These are phyloP conservation scores for Carapus acus DNA, from an alignment of 2,797 vertebrate species.

Conservation along the genomic window DNA sequence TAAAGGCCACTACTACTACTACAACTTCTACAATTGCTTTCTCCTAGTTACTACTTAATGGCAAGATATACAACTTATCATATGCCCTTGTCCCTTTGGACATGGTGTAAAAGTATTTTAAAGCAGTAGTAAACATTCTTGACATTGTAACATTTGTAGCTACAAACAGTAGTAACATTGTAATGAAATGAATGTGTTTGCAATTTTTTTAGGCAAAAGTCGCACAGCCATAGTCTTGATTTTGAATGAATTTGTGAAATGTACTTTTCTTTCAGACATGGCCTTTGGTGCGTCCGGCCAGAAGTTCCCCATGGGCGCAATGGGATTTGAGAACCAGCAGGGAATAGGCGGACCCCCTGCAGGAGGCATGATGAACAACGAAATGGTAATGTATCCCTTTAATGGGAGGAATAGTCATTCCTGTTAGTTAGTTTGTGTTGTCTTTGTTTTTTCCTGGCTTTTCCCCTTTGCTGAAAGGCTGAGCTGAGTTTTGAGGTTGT, in stretches of 20 bases:
- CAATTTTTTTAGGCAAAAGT: too few species aligned
- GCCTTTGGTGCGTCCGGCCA: slow-evolving; percentile 83
- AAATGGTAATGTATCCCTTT: slow-evolving; percentile 97
- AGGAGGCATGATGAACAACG: slow-evolving; percentile 82
- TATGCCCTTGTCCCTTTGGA: too few species aligned
- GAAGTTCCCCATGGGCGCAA: slow-evolving; percentile 87
- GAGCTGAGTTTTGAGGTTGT: slow-evolving; percentile 23
- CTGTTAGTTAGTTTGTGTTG: slow-evolving; percentile 40
- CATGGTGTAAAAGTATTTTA: too few species aligned
- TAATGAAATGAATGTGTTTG: too few species aligned
- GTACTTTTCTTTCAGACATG: slow-evolving; percentile 56
- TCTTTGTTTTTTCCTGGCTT: slow-evolving; percentile 22
- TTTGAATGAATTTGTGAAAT: slow-evolving; percentile 5
- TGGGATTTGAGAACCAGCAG: slow-evolving; percentile 91
- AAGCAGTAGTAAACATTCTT: too few species aligned
- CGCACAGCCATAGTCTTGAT: background rate
- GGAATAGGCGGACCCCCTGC: slow-evolving; percentile 82
- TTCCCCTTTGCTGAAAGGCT: too few species aligned
- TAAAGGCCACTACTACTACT: too few species aligned
- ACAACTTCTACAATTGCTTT: too few species aligned
- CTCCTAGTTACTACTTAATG: too few species aligned
- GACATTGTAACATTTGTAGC: too few species aligned
- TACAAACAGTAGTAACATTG: too few species aligned
- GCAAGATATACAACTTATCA: too few species aligned
- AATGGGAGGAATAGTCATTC: slow-evolving; percentile 43